phyloP scores from a whole-genome alignment of 2,888 invertebrate species.

The Polyommatus icarus region DNA sequence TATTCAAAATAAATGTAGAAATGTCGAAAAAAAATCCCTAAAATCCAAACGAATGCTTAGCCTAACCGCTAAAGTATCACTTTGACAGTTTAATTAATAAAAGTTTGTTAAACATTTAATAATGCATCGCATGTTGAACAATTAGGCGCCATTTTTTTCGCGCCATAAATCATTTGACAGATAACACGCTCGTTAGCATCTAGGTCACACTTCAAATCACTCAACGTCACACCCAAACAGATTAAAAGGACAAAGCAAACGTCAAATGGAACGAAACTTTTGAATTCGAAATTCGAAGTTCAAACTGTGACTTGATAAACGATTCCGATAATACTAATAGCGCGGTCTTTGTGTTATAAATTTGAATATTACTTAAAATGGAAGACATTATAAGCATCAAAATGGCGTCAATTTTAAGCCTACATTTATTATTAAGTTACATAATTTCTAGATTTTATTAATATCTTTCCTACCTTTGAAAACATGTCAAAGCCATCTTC shows the following conservation, averaged over 20 bases:
- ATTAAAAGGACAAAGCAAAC: conserved; percentile 21
- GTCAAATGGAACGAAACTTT: conserved; percentile 26
- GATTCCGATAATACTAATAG: conserved; percentile 15
- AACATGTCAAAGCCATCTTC: too few relatives aligned
- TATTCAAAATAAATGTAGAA: not conserved
- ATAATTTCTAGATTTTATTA: too few relatives aligned
- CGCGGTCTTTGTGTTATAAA: conserved; percentile 2
- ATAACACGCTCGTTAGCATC: conserved; percentile 48
- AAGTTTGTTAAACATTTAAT: conserved; percentile 25
- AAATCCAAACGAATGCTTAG: not conserved
- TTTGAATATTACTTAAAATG: not conserved
- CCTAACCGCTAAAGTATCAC: not conserved
- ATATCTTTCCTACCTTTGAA: too few relatives aligned
- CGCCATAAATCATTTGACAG: conserved; percentile 49
- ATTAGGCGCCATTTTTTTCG: conserved; percentile 48
- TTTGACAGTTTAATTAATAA: conserved; percentile 12
- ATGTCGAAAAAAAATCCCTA: not conserved
- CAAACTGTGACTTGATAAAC: conserved; percentile 4
- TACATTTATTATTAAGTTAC: too few relatives aligned
- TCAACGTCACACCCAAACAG: conserved; percentile 40
- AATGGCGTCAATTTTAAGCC: not conserved
- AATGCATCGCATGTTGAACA: conserved; percentile 40
- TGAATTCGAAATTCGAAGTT: conserved; percentile 26
- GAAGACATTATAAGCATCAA: not conserved
- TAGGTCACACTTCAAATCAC: conserved; percentile 42